phyloP scores from a whole-genome alignment of 2,888 invertebrate genomes.

The Notodonta dromedarius region DNA sequence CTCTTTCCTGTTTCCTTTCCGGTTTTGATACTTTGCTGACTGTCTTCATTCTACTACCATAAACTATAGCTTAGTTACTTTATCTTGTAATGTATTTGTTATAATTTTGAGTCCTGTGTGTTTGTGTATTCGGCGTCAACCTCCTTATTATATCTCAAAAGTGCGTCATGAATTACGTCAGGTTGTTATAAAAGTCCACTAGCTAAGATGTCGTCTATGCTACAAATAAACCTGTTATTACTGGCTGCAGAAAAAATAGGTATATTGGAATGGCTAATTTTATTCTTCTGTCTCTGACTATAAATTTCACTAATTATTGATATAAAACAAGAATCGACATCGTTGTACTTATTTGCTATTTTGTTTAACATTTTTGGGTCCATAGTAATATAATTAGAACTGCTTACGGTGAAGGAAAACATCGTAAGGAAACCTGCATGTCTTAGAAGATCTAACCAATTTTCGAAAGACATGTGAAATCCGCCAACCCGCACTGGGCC shows the following conservation, averaged over 20 bases:
- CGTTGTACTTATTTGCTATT: neutral
- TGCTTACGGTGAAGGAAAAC: too few species aligned
- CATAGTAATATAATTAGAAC: neutral
- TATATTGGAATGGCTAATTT: slow-evolving; percentile 19
- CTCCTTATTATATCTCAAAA: slow-evolving; percentile 31
- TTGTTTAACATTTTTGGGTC: neutral
- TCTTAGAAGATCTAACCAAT: too few species aligned
- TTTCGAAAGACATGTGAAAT: too few species aligned
- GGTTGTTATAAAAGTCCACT: slow-evolving; percentile 40
- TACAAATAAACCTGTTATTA: slow-evolving; percentile 37
- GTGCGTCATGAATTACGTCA: slow-evolving; percentile 42
- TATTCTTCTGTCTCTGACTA: slow-evolving; percentile 25
- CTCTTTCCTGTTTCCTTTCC: too few species aligned
- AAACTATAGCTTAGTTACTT: too few species aligned
- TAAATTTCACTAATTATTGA: neutral
- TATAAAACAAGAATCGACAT: neutral
- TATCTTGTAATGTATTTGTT: too few species aligned
- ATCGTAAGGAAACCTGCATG: too few species aligned
- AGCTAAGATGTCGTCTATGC: slow-evolving; percentile 32
- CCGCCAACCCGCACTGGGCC: too few species aligned
- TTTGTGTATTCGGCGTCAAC: neutral
- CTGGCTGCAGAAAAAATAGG: slow-evolving; percentile 19
- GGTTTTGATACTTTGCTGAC: too few species aligned
- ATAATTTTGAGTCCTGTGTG: neutral
- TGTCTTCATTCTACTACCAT: too few species aligned